Percentiles rank a stretch among this genome's conserved stretches.
phyloP scores from a whole-genome alignment of 2,888 invertebrate species.

The Cybosia mesomella region DNA sequence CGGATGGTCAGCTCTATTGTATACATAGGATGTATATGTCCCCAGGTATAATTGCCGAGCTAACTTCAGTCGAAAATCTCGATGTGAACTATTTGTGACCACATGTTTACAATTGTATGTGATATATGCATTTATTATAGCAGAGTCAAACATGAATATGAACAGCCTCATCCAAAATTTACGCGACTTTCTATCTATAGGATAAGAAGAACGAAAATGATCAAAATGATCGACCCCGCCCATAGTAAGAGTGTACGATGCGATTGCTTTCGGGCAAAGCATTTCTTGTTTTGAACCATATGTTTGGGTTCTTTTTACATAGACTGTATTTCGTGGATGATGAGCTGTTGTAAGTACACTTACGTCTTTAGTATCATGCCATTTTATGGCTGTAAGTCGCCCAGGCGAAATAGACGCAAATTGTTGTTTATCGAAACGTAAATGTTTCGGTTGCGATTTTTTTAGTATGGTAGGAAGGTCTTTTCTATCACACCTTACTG shows the following conservation, averaged over 20 bases:
- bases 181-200: slow-evolving; percentile 10
- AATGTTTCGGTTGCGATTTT: slow-evolving; percentile 26
- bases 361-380: slow-evolving; percentile 42
- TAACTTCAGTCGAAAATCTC: slow-evolving; percentile 8
- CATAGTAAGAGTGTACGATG: slow-evolving; percentile 55
- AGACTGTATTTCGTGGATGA: slow-evolving; percentile 38
- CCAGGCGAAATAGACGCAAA: slow-evolving; percentile 46
- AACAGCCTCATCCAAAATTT: slow-evolving; percentile 15
- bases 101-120: slow-evolving; percentile 1
- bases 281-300: slow-evolving; percentile 55
- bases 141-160: slow-evolving; percentile 40
- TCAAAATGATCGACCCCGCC: slow-evolving; percentile 58
- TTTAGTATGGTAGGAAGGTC: slow-evolving; percentile 46
- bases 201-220: slow-evolving; percentile 15
- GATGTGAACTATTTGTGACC: slow-evolving; percentile 31
- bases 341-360: slow-evolving; percentile 48
- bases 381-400: slow-evolving; percentile 40
- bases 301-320: slow-evolving; percentile 57
- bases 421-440: slow-evolving; percentile 38
- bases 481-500: slow-evolving; percentile 47
- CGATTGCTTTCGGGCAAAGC: slow-evolving; percentile 57
- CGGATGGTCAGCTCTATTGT: too few relatives aligned
- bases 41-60: slow-evolving; percentile 8
- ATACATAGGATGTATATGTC: too few relatives aligned
- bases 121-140: slow-evolving; percentile 35